phyloP scores from a whole-genome alignment of 2,113 vertebrate genomes.

The Sclerurus mexicanus region DNA sequence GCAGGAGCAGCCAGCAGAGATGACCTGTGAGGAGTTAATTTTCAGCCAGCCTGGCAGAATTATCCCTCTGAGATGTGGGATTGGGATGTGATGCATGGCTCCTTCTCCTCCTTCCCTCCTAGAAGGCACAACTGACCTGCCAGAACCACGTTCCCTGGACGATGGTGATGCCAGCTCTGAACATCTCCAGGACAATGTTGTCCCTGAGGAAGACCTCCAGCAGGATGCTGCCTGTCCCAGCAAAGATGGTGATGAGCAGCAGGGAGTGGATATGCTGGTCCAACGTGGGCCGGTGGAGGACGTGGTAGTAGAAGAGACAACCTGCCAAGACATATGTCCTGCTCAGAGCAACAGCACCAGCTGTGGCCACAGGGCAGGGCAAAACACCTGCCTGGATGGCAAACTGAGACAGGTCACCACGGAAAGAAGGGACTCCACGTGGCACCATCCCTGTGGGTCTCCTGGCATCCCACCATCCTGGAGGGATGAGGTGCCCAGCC shows the following conservation, averaged over 20 bases:
- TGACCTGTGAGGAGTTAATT: neutral
- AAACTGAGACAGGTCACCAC: neutral
- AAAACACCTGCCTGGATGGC: neutral
- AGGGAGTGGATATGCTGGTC: conserved; percentile 91
- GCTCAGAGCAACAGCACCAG: neutral
- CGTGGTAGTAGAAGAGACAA: conserved; percentile 90
- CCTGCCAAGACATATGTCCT: conserved; percentile 47
- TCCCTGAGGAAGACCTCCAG: conserved; percentile 84
- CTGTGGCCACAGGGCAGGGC: rapidly evolving
- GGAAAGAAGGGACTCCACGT: neutral
- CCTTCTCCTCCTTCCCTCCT: neutral
- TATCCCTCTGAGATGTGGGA: neutral
- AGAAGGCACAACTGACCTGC: conserved; percentile 78
- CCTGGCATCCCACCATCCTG: neutral
- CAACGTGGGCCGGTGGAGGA: conserved; percentile 80
- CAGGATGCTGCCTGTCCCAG: conserved; percentile 64
- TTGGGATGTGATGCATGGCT: rapidly evolving
- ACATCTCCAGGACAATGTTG: conserved; percentile 83
- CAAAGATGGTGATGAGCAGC: conserved; percentile 82
- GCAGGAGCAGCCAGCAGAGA: neutral
- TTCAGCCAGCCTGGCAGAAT: neutral
- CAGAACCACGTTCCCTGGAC: conserved; percentile 96
- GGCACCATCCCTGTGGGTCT: neutral
- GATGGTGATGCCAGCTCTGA: conserved; percentile 80
- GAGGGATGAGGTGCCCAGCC: too few species aligned